Evolutionary conservation across 2,797 vertebrate genomes (phyloP).

Genomic region (Silurus lanzhouensis): DNA sequence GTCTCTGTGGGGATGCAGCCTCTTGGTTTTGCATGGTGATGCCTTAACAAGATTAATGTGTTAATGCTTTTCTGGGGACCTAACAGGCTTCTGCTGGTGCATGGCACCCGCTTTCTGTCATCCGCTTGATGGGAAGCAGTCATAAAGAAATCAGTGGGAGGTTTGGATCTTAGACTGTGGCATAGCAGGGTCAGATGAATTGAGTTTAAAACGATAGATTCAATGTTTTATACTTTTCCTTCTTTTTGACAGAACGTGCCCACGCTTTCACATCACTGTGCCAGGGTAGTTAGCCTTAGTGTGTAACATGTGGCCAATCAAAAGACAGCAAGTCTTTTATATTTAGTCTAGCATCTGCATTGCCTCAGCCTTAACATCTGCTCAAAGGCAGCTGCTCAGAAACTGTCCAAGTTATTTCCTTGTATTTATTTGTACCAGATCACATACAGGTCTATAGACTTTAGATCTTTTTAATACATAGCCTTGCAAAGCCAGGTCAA

Average conservation of each 20-base stretch:
- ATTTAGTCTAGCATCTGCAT: conserved; percentile 69
- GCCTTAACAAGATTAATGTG: conserved; percentile 65
- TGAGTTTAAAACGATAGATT: conserved; percentile 35
- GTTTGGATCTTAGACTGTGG: conserved; percentile 72
- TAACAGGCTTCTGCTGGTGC: conserved; percentile 65
- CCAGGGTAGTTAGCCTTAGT: conserved; percentile 45
- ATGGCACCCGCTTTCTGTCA: conserved; percentile 66
- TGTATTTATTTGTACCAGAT: conserved; percentile 49
- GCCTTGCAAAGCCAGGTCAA: not conserved
- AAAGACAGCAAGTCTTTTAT: conserved; percentile 60
- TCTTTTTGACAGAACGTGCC: conserved; percentile 12
- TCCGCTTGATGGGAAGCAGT: conserved; percentile 67
- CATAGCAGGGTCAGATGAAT: conserved; percentile 59
- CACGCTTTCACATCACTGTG: conserved; percentile 38
- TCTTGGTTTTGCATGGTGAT: conserved; percentile 69
- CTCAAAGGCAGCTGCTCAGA: conserved; percentile 60
- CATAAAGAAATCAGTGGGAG: conserved; percentile 74
- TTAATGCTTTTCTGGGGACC: conserved; percentile 64
- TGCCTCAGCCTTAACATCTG: conserved; percentile 45
- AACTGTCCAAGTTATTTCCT: conserved; percentile 31
- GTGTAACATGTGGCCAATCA: conserved; percentile 49
- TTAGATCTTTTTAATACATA: not conserved
- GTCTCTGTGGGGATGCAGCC: conserved; percentile 70
- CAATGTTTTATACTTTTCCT: conserved; percentile 2
- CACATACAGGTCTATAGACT: conserved; percentile 4